Base-by-base conservation (phyloP, 1,140 invertebrate genomes). In the Babylonia areolata region DNA sequence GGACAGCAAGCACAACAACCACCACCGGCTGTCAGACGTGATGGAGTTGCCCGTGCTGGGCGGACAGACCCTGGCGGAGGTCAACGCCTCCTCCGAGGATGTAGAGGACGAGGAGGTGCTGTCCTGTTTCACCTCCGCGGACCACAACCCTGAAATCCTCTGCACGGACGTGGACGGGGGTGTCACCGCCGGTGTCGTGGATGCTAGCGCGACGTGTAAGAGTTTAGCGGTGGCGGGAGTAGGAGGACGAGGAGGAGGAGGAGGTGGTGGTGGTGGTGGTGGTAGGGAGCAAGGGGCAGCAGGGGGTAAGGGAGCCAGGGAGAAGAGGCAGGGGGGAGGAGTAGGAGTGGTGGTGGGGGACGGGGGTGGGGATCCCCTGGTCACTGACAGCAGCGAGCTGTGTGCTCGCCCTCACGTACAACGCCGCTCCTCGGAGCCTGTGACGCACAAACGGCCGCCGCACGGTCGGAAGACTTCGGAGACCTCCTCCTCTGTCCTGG, bases 21-120 rank as follows among this genome's bases (percentile, higher is more conserved):
- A 77, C 37, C 75, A 39, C 75, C 11, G 12, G 75, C 75, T 40
- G 33, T 37, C 75, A 2, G 35, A 77, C 28, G 37, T 40, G 9
- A 28, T 40, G 17, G 37, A 77, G 75, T 6, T 35, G 71, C 35
- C 71, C 23, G 71, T 23, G 58, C 58, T 73, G 6, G 31, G 71
- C 31, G 28, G 35, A 5, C 58, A 84, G 42, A 84, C 82, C 6
- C 20, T 73, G 39, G 82, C 31, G 58, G 82, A 84, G 40, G 69
- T 84, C 28, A 84, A 84, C 82, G n/a, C 35, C 31, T 11, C 35
- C 23, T n/a, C 42, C 42, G 58, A 39, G 23, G 51, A 35, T 2
- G 80, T 58, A 6, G 12, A 15, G 73, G 33, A 35, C 73, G 73
- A 75, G 73, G 73, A 75, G 73, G 73, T 35, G 6, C 12, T 35